Evolutionary conservation across 2,888 invertebrate species (phyloP).

Genomic region (Neria commutata): DNA sequence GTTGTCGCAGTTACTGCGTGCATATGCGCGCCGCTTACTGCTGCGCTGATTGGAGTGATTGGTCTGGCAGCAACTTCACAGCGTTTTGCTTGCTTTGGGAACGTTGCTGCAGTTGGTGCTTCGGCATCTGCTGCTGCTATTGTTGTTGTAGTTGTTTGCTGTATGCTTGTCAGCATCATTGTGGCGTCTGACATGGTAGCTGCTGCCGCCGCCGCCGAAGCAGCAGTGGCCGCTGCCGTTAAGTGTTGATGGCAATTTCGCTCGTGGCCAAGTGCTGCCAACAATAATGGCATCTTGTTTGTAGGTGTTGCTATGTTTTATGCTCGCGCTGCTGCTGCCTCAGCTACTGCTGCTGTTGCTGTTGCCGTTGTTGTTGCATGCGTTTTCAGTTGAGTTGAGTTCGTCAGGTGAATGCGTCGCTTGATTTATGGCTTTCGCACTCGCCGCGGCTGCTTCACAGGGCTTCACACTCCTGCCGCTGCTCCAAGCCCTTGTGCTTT

Average conservation of each 20-base stretch:
- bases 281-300: constrained; percentile 28
- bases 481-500: background rate
- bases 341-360: constrained; percentile 36
- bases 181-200: constrained; percentile 11
- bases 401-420: constrained; percentile 54
- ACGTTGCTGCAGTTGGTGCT: constrained; percentile 24
- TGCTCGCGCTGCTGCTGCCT: constrained; percentile 15
- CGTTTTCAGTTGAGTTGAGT: constrained; percentile 24
- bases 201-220: constrained; percentile 22
- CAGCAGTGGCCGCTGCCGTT: constrained; percentile 30
- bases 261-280: constrained; percentile 42
- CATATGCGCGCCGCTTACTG: constrained; percentile 28
- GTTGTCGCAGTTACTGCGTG: constrained; percentile 21
- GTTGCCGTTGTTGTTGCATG: constrained; percentile 29
- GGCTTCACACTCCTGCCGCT: constrained; percentile 41
- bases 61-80: constrained; percentile 4
- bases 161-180: constrained; percentile 16
- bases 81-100: constrained; percentile 17
- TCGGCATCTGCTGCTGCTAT: constrained; percentile 17
- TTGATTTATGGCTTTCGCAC: constrained; percentile 55
- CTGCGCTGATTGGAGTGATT: constrained; percentile 32
- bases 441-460: constrained; percentile 38
- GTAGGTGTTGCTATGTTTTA: constrained; percentile 3
- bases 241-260: constrained; percentile 45
- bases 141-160: constrained; percentile 22